Conservation (phyloP, 2,888 invertebrate genomes). For the Drosophila borealis region DNA sequence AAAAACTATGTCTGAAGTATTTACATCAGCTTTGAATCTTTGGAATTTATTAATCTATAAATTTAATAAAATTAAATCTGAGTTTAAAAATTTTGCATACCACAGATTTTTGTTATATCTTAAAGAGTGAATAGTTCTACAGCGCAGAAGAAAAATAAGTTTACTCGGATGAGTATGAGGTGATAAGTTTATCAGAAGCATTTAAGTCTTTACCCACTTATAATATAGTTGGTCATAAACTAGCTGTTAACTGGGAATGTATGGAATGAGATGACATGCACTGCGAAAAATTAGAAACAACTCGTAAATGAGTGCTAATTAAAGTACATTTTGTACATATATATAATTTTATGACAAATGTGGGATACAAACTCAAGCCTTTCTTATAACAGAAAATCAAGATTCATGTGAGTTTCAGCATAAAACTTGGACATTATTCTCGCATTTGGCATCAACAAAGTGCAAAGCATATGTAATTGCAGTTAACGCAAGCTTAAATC, state of each 20-base stretch:
- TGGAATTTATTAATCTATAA: too few species aligned
- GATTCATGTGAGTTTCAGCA: background rate
- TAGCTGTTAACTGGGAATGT: background rate
- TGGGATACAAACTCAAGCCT: background rate
- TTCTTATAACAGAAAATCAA: background rate
- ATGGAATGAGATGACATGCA: background rate
- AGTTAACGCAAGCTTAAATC: background rate
- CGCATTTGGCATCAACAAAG: background rate
- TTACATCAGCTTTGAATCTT: too few species aligned
- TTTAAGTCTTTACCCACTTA: background rate
- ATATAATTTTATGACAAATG: background rate
- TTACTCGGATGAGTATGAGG: too few species aligned
- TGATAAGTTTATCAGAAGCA: too few species aligned
- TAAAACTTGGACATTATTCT: too few species aligned
- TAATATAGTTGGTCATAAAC: background rate
- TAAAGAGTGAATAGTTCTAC: too few species aligned
- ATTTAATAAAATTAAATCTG: too few species aligned
- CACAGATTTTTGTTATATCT: too few species aligned
- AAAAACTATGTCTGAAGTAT: too few species aligned
- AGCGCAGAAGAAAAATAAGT: too few species aligned
- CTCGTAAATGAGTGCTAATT: slow-evolving; percentile 12
- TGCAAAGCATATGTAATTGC: slow-evolving; percentile 1
- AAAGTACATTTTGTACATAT: background rate
- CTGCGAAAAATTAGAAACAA: background rate
- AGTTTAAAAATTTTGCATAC: too few species aligned